Base-by-base conservation (phyloP, 2,888 invertebrate species). In the Drosophila meridionalis region DNA sequence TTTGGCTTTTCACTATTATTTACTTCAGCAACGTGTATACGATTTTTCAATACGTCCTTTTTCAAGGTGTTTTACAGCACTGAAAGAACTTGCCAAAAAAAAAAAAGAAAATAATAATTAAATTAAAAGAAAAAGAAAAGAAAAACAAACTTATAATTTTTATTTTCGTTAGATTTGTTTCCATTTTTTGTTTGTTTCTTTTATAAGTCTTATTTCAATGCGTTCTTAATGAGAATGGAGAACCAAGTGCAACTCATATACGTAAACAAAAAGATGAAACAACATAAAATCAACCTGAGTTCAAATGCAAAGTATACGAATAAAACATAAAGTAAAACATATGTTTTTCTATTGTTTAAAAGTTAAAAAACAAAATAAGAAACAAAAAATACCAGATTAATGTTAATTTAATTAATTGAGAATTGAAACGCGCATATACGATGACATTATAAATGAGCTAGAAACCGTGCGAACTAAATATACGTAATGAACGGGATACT, bases 261-360 rank as follows among this genome's bases (percentile, higher is more conserved):
- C 88, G 89, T 87, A 90, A 90, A 75, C 59, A 64, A 82, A 69
- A 79, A 74, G 75, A 73, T 78, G 76, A 74, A 74, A 80, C 53
- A 55, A 55, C 53, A 38, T 71, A 56, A 82, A 67, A 91, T 89
- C 91, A 93, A 93, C 92, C 92, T 93, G 90, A 93, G 93, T 93
- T 93, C 93, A 93, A 93, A 93, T 93, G 90, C 92, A 92, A 92
- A 92, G 93, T 93, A 93, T 93, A 93, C 93, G 93, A 93, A 91
- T 85, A 88, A 89, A 84, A 84, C 80, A 79, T 89, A 82, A 67
- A 82, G 72, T 76, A 61, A 81, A 77, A 83, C 76, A 79, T 78
- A 87, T 80, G 75, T 82, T 77, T 82, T 78, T 78, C 74, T 64
- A 65, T 89, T 91, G 89, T 89, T 87, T 83, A 82, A 73, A 56